These are phyloP conservation scores for Corythoichthys intestinalis DNA, from an alignment of 2,113 vertebrate genomes.

Conservation along the genomic window DNA sequence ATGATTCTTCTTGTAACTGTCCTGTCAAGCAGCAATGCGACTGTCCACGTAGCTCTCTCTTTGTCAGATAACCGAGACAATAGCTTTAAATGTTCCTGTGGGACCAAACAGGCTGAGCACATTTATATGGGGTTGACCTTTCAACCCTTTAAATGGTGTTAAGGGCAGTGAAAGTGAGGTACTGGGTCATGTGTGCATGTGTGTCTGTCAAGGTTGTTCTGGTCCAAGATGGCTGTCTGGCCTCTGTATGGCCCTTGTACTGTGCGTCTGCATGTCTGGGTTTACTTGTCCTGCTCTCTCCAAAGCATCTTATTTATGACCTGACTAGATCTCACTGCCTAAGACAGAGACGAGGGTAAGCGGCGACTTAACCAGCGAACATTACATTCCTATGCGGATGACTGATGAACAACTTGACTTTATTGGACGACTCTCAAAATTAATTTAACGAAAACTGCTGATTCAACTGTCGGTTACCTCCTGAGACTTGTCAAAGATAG, in stretches of 20 bases:
- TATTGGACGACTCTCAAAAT: background rate
- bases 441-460: background rate
- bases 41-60: slow-evolving; percentile 14
- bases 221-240: slow-evolving; percentile 31
- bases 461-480: background rate
- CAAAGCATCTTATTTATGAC: slow-evolving; percentile 60
- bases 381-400: slow-evolving; percentile 3
- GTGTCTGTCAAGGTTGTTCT: slow-evolving; percentile 27
- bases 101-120: slow-evolving; percentile 26
- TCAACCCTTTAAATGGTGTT: slow-evolving; percentile 40
- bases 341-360: slow-evolving; percentile 32
- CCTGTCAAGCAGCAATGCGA: slow-evolving; percentile 18
- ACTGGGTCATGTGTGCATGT: slow-evolving; percentile 4
- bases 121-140: slow-evolving; percentile 49
- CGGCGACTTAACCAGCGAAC: slow-evolving; percentile 15
- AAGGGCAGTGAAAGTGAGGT: slow-evolving; percentile 39
- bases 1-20: slow-evolving; percentile 28
- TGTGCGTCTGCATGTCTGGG: slow-evolving; percentile 50
- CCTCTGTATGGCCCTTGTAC: slow-evolving; percentile 24
- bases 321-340: slow-evolving; percentile 22
- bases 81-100: slow-evolving; percentile 15
- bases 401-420: background rate
- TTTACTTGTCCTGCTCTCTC: slow-evolving; percentile 43
- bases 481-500: background rate
- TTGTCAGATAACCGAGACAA: slow-evolving; percentile 38